Percentiles rank a stretch among this genome's conserved stretches.
Conservation (phyloP, 2,797 vertebrate species). For the Graptemys geographica region DNA sequence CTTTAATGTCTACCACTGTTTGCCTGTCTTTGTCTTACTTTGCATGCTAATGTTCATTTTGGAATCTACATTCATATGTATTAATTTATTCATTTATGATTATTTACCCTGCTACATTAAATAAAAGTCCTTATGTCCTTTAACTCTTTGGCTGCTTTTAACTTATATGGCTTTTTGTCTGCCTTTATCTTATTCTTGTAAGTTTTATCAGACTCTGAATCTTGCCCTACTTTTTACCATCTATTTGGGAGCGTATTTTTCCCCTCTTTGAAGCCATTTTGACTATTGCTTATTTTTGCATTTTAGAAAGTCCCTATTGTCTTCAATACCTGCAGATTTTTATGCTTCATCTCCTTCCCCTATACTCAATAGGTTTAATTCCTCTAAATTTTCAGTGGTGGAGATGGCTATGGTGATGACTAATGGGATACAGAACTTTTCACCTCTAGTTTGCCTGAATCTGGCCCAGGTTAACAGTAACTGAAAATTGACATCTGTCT, state of each 20-base stretch:
- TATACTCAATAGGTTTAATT: background rate
- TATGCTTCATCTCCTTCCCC: background rate
- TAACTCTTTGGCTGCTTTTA: background rate
- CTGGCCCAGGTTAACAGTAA: background rate
- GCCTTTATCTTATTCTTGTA: background rate
- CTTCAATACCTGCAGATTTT: background rate
- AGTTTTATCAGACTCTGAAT: fast-evolving
- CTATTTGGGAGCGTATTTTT: background rate
- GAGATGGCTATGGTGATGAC: background rate
- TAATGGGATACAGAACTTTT: background rate
- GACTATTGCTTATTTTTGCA: background rate
- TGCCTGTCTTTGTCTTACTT: background rate
- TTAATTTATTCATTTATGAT: background rate
- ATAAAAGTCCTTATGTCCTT: background rate
- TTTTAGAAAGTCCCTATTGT: background rate
- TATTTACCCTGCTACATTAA: background rate
- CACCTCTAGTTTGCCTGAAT: background rate
- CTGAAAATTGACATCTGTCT: background rate
- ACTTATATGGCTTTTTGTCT: background rate
- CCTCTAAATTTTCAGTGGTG: background rate
- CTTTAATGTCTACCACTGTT: background rate
- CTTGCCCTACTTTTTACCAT: background rate
- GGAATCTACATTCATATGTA: background rate
- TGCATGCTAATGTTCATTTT: background rate
- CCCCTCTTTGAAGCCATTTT: background rate